These are phyloP conservation scores for Loriculus beryllinus DNA, from an alignment of 2,797 vertebrate genomes.

Conservation along the genomic window DNA sequence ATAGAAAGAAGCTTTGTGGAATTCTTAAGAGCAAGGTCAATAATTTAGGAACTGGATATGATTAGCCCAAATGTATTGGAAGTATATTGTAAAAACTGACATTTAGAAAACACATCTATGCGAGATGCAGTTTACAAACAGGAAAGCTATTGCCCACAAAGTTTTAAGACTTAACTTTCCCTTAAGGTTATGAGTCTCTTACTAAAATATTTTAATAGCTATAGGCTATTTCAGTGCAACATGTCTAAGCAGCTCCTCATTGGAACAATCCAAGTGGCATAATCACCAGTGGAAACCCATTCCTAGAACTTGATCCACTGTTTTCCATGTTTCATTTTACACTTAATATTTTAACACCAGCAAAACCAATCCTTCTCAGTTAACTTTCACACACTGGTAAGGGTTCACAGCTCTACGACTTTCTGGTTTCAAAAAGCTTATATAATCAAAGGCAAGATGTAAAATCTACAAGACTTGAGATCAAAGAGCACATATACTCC, in stretches of 20 bases:
- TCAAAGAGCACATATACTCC: background rate
- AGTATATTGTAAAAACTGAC: background rate
- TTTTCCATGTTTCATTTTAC: slow-evolving; percentile 70
- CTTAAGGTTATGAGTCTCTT: background rate
- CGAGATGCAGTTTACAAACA: background rate
- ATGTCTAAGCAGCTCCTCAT: background rate
- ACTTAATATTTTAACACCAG: slow-evolving; percentile 79
- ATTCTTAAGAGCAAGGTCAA: background rate
- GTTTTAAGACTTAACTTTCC: background rate
- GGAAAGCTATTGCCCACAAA: background rate
- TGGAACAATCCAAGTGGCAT: background rate
- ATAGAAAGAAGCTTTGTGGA: background rate
- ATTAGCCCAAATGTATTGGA: background rate
- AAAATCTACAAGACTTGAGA: background rate
- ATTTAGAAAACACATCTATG: background rate
- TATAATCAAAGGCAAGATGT: background rate
- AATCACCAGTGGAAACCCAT: slow-evolving; percentile 1
- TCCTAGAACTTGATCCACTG: slow-evolving; percentile 34
- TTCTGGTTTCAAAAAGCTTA: background rate
- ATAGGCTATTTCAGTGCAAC: background rate
- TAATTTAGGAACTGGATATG: background rate
- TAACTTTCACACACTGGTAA: slow-evolving; percentile 18
- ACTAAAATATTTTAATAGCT: background rate
- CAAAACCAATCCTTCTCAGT: slow-evolving; percentile 56
- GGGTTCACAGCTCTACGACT: background rate